Evolutionary conservation across 2,888 invertebrate genomes (phyloP).

Genomic region (Melinopterus prodromus): DNA sequence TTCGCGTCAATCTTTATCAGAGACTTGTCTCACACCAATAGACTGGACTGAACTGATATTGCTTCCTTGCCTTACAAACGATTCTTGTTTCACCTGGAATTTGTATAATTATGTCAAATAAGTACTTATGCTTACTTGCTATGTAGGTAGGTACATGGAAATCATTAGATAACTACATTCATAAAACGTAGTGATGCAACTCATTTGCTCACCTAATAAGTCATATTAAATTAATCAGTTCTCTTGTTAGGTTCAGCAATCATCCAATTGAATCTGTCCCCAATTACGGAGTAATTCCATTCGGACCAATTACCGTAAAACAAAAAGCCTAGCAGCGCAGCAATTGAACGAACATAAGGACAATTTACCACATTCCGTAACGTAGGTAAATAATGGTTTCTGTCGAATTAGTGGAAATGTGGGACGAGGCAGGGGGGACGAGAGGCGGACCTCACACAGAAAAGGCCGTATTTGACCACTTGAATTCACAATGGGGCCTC

Average conservation of each 20-base stretch:
- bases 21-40: too few species aligned
- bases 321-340: background rate
- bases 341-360: background rate
- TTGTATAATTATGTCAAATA: too few species aligned
- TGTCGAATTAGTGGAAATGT: background rate
- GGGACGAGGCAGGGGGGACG: background rate
- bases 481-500: background rate
- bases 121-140: too few species aligned
- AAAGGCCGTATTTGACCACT: background rate
- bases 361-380: background rate
- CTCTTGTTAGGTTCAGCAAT: background rate
- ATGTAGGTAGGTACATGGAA: too few species aligned
- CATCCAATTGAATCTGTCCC: slow-evolving; percentile 4
- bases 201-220: background rate
- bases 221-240: background rate
- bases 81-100: too few species aligned
- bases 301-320: background rate
- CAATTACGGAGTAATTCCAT: background rate
- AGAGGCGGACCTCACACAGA: background rate
- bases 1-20: too few species aligned
- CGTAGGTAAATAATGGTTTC: background rate
- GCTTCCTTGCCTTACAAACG: too few species aligned
- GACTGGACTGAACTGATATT: too few species aligned
- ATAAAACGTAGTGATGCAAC: background rate
- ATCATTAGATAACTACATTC: background rate